Evolutionary conservation across 2,113 vertebrate species (phyloP).

Genomic region (Protomyctophum bolini): DNA sequence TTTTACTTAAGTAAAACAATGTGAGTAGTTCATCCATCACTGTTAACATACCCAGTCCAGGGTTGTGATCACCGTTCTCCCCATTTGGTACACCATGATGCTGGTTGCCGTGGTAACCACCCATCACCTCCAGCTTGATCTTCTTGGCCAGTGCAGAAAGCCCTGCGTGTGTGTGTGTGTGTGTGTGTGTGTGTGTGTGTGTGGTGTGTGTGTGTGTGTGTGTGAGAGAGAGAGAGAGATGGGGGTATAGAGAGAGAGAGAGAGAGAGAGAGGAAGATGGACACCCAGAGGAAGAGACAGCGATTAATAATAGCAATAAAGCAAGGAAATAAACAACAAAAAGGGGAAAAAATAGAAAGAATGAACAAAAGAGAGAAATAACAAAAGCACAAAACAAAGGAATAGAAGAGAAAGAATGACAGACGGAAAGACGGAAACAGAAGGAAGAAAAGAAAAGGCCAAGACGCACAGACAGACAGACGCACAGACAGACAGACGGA

Average conservation of each 20-base stretch:
- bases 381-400: no score
- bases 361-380: no score
- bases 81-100: slow-evolving; percentile 90
- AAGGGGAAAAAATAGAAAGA: no score
- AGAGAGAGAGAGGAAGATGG: neutral
- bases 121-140: slow-evolving; percentile 98
- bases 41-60: slow-evolving; percentile 87
- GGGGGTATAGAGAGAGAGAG: neutral
- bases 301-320: no score
- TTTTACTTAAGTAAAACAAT: no score
- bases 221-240: neutral
- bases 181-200: no score
- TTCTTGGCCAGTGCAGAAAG: slow-evolving; percentile 96
- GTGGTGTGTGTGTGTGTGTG: no score
- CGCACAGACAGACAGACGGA: neutral
- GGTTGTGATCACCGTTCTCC: slow-evolving; percentile 94
- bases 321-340: no score
- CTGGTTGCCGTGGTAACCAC: slow-evolving; percentile 90
- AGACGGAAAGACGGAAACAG: neutral
- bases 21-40: no score
- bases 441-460: neutral
- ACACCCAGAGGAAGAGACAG: no score
- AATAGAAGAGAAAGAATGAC: neutral
- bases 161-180: slow-evolving; percentile 71
- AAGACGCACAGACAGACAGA: no score